These are phyloP conservation scores for Podarcis lilfordi DNA, from an alignment of 2,797 vertebrate genomes.

Conservation along the genomic window DNA sequence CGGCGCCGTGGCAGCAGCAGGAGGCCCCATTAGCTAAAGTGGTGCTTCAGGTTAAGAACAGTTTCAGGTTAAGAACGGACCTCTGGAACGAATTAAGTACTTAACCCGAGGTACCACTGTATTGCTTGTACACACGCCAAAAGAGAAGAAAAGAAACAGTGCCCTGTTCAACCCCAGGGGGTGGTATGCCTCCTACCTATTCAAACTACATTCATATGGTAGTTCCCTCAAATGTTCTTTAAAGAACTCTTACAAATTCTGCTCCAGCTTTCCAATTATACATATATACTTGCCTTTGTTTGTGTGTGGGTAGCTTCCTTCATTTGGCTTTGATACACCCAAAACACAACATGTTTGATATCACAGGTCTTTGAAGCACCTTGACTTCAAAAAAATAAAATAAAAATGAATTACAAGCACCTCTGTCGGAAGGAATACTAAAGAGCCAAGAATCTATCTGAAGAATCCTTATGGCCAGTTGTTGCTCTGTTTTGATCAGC, in stretches of 20 bases:
- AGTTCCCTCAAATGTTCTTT: conserved; percentile 4
- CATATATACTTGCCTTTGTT: conserved; percentile 47
- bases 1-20: no score
- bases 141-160: not conserved
- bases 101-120: no score
- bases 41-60: no score
- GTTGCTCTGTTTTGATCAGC: conserved; percentile 1
- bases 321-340: conserved; percentile 37
- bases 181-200: not conserved
- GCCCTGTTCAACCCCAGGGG: not conserved
- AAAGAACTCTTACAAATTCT: conserved; percentile 54
- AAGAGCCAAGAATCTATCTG: conserved; percentile 44
- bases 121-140: not conserved
- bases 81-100: no score
- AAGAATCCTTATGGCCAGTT: conserved; percentile 31
- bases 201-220: not conserved
- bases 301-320: not conserved
- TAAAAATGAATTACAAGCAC: conserved; percentile 51
- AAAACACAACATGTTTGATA: conserved; percentile 57
- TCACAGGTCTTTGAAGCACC: conserved; percentile 53
- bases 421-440: conserved; percentile 35
- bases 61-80: no score
- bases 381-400: conserved; percentile 1
- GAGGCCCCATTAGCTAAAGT: no score
- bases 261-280: conserved; percentile 57